phyloP scores from a whole-genome alignment of 2,113 vertebrate species.

The Phylloscopus trochilus region DNA sequence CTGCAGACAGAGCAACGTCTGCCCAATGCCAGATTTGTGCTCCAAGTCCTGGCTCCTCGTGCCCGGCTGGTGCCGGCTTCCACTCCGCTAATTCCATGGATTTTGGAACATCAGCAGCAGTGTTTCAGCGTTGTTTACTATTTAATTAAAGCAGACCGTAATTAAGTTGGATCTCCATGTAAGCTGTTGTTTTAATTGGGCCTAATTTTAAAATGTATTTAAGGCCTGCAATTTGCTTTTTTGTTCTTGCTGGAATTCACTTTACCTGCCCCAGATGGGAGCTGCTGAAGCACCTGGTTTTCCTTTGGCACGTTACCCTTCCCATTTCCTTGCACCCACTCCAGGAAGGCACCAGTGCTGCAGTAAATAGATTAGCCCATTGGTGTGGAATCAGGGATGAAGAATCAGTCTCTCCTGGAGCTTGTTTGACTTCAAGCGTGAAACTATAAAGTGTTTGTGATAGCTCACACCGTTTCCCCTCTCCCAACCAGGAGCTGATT shows the following conservation, averaged over 20 bases:
- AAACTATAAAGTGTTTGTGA: background rate
- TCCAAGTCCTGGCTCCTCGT: background rate
- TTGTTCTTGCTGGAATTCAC: background rate
- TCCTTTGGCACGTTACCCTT: background rate
- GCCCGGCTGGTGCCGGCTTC: background rate
- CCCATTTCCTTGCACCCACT: background rate
- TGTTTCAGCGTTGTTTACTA: background rate
- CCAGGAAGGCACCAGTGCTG: background rate
- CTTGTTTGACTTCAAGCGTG: background rate
- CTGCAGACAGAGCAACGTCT: background rate
- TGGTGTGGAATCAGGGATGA: constrained; percentile 5
- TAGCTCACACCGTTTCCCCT: background rate
- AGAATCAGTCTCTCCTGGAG: background rate
- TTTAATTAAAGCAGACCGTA: background rate
- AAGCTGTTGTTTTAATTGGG: background rate
- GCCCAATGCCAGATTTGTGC: background rate
- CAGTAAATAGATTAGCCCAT: background rate
- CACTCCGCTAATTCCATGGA: rapidly evolving
- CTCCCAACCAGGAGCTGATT: background rate
- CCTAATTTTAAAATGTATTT: background rate
- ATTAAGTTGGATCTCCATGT: background rate
- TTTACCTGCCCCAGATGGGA: background rate
- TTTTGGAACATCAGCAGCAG: background rate
- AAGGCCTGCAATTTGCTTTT: background rate
- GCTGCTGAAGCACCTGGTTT: background rate